These are phyloP conservation scores for Pollenia amentaria DNA, from an alignment of 2,888 invertebrate species.

Conservation along the genomic window DNA sequence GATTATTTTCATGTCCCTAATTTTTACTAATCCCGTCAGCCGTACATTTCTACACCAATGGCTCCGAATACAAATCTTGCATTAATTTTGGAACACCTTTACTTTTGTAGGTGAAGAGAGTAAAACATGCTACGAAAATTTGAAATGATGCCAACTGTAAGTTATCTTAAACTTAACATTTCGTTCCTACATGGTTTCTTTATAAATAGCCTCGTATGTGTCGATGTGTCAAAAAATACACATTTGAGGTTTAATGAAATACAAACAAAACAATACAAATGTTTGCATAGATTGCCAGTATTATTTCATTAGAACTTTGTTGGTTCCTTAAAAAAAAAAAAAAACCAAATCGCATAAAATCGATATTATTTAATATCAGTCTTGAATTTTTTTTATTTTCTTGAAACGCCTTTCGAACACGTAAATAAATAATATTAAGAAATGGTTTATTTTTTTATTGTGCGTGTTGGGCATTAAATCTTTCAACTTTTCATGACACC, in stretches of 20 bases:
- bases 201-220: neutral
- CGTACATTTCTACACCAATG: too few species aligned
- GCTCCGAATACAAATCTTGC: too few species aligned
- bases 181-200: too few species aligned
- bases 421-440: slow-evolving; percentile 60
- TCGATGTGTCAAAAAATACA: neutral
- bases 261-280: slow-evolving; percentile 32
- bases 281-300: slow-evolving; percentile 32
- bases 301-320: neutral
- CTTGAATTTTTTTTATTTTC: slow-evolving; percentile 23
- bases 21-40: too few species aligned
- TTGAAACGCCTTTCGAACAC: slow-evolving; percentile 38
- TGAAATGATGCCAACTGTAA: too few species aligned
- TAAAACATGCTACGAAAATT: too few species aligned
- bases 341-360: slow-evolving; percentile 14
- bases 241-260: slow-evolving; percentile 36
- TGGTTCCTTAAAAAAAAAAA: neutral
- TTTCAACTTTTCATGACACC: slow-evolving; percentile 28
- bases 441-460: slow-evolving; percentile 31
- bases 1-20: too few species aligned
- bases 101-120: too few species aligned
- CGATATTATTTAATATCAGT: slow-evolving; percentile 22
- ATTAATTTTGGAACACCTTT: too few species aligned
- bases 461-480: slow-evolving; percentile 49
- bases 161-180: too few species aligned